Percentiles rank a stretch among this genome's conserved stretches.
phyloP scores from a whole-genome alignment of 2,113 vertebrate genomes.

The Mobula hypostoma region DNA sequence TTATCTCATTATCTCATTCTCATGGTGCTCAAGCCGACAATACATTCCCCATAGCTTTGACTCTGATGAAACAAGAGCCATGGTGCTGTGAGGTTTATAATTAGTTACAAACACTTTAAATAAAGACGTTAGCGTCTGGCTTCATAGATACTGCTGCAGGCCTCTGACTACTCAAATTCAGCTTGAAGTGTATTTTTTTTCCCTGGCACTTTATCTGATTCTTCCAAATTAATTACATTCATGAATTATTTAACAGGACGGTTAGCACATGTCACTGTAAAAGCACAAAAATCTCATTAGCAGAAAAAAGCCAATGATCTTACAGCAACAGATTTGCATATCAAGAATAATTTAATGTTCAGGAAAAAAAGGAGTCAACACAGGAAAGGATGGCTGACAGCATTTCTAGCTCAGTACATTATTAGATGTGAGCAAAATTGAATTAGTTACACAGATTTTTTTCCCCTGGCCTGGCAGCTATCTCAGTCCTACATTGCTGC shows the following conservation, averaged over 20 bases:
- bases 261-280: slow-evolving; percentile 37
- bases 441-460: slow-evolving; percentile 36
- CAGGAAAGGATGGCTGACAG: slow-evolving; percentile 30
- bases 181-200: slow-evolving; percentile 35
- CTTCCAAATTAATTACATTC: slow-evolving; percentile 37
- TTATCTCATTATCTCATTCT: slow-evolving; percentile 38
- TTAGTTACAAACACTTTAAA: slow-evolving; percentile 39
- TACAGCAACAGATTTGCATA: slow-evolving; percentile 37
- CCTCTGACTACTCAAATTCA: slow-evolving; percentile 36
- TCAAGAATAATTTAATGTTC: slow-evolving; percentile 37
- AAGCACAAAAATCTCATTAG: slow-evolving; percentile 38
- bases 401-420: slow-evolving; percentile 37
- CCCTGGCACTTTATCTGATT: slow-evolving; percentile 37
- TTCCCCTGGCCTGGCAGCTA: slow-evolving; percentile 35
- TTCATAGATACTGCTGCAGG: slow-evolving; percentile 37
- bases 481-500: slow-evolving; percentile 34
- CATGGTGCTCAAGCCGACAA: slow-evolving; percentile 23
- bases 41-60: slow-evolving; percentile 28
- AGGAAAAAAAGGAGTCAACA: slow-evolving; percentile 29
- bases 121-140: slow-evolving; percentile 37
- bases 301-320: slow-evolving; percentile 37
- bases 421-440: slow-evolving; percentile 38
- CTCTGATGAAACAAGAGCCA: slow-evolving; percentile 37
- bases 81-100: slow-evolving; percentile 35
- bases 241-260: slow-evolving; percentile 38